A percentile compares a stretch with the other conserved stretches of the same genome.
These are phyloP conservation scores for Clinocottus analis DNA, from an alignment of 2,113 vertebrate species.

Conservation along the genomic window DNA sequence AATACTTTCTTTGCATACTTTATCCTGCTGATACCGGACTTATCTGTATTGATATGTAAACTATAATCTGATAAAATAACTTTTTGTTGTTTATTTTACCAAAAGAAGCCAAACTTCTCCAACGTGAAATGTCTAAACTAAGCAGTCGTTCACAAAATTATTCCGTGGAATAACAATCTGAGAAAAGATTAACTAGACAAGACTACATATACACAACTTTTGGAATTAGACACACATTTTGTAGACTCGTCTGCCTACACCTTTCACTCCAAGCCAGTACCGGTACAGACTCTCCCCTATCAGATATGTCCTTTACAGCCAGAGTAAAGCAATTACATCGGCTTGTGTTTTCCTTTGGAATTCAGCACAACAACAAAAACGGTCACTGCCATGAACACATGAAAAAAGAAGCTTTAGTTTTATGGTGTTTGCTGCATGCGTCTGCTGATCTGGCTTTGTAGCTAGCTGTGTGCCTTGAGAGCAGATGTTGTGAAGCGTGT, in stretches of 20 bases:
- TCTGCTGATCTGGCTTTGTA: neutral
- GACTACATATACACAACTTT: neutral
- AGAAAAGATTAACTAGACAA: neutral
- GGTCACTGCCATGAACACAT: neutral
- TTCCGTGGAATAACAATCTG: neutral
- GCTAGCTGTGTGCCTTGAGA: neutral
- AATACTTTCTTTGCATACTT: neutral
- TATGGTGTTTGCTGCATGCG: neutral
- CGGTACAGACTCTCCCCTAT: neutral
- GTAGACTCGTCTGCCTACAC: too few species aligned
- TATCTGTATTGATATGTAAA: neutral
- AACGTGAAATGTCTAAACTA: neutral
- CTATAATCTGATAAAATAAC: neutral
- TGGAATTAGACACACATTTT: neutral
- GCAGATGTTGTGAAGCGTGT: constrained; percentile 30
- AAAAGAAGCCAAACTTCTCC: neutral
- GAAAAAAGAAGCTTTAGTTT: neutral
- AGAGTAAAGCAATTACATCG: neutral
- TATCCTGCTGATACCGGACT: neutral
- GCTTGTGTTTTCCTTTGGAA: neutral
- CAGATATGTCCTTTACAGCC: neutral
- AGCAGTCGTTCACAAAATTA: neutral
- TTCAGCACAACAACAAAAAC: neutral
- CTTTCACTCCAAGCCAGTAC: neutral
- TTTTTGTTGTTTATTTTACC: neutral